phyloP scores from a whole-genome alignment of 2,888 invertebrate genomes.

The Abrostola tripartita region DNA sequence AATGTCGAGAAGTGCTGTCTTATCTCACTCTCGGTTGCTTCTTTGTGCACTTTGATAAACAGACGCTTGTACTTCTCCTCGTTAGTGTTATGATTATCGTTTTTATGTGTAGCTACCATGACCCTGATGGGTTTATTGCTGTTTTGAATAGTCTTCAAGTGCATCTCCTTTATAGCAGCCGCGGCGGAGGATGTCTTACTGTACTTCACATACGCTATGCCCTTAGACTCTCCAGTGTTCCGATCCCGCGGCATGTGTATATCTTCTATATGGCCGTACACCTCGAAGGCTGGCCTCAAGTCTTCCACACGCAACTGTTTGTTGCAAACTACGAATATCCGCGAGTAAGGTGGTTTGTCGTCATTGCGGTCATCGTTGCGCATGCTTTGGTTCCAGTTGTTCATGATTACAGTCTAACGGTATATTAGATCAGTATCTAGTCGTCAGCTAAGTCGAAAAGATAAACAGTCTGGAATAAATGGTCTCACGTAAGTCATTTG shows the following conservation, averaged over 20 bases:
- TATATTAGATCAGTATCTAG: constrained; percentile 50
- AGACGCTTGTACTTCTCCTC: constrained; percentile 89
- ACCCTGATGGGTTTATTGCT: constrained; percentile 95
- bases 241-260: constrained; percentile 96
- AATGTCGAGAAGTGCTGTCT: constrained; percentile 94
- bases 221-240: constrained; percentile 94
- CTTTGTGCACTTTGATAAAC: constrained; percentile 95
- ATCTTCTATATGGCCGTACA: constrained; percentile 95
- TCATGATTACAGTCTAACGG: constrained; percentile 57
- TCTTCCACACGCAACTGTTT: constrained; percentile 91
- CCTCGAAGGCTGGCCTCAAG: constrained; percentile 92
- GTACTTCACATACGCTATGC: constrained; percentile 97
- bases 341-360: constrained; percentile 94
- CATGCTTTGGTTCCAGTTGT: constrained; percentile 51
- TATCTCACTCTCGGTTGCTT: constrained; percentile 93
- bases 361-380: constrained; percentile 75
- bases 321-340: constrained; percentile 96
- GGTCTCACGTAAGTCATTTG: constrained; percentile 48
- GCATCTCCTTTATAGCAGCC: constrained; percentile 95
- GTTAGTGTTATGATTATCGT: constrained; percentile 68
- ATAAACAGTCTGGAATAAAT: constrained; percentile 47
- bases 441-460: constrained; percentile 52
- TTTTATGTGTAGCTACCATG: constrained; percentile 92
- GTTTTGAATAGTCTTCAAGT: constrained; percentile 92
- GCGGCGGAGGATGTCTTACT: constrained; percentile 97